phyloP scores from a whole-genome alignment of 2,888 invertebrate genomes.

The Thyatira batis region DNA sequence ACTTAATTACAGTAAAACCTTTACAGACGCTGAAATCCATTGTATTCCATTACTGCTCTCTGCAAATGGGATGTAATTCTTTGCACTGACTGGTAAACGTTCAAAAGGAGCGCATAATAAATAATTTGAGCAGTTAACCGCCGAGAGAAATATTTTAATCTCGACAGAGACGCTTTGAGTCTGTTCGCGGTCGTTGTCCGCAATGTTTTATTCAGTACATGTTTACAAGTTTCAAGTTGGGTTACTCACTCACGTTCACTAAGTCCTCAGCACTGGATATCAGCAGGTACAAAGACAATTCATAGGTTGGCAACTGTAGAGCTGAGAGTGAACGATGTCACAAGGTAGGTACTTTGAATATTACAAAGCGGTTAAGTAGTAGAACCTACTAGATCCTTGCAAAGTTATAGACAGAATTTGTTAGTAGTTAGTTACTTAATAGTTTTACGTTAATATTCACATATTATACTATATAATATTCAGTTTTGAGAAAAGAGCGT shows the following conservation, averaged over 20 bases:
- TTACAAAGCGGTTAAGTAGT: conserved; percentile 1
- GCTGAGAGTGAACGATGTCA: conserved; percentile 20
- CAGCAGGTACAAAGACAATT: conserved; percentile 16
- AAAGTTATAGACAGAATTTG: not conserved
- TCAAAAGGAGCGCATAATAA: conserved; percentile 59
- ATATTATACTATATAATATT: too few relatives aligned
- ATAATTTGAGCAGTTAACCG: conserved; percentile 71
- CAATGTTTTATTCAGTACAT: conserved; percentile 60
- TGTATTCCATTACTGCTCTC: conserved; percentile 30
- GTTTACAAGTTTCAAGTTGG: conserved; percentile 49
- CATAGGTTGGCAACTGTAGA: conserved; percentile 28
- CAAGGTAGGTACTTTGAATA: conserved; percentile 6
- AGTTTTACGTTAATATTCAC: not conserved
- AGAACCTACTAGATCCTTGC: conserved; percentile 7
- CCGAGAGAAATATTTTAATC: conserved; percentile 75
- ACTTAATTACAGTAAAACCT: not conserved
- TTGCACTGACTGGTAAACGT: conserved; percentile 28
- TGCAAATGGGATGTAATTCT: conserved; percentile 39
- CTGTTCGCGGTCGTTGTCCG: conserved; percentile 57
- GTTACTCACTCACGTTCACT: conserved; percentile 10
- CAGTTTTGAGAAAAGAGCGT: too few relatives aligned
- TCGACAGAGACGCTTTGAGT: conserved; percentile 66
- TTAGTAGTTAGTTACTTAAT: not conserved
- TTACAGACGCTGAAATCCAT: conserved; percentile 21
- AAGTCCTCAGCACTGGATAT: conserved; percentile 1